These are phyloP conservation scores for Notarius lentiginosus DNA, from an alignment of 2,113 vertebrate species.

Conservation along the genomic window DNA sequence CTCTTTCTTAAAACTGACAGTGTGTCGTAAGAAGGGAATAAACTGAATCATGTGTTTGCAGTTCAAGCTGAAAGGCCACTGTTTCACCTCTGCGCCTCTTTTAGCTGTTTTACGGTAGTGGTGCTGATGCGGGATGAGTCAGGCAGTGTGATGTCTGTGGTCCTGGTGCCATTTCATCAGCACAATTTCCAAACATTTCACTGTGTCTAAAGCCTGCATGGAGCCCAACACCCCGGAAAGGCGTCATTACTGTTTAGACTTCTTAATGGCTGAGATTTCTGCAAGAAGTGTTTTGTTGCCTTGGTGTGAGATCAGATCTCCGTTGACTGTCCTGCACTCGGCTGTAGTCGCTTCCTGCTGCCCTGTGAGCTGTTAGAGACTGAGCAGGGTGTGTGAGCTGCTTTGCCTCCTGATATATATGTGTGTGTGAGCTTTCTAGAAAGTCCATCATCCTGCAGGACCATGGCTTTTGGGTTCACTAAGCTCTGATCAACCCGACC, in stretches of 20 bases:
- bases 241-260: not conserved
- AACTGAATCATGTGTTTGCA: not conserved
- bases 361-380: not conserved
- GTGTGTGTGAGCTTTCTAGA: conserved; percentile 37
- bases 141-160: conserved; percentile 82
- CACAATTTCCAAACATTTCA: conserved; percentile 58
- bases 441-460: conserved; percentile 45
- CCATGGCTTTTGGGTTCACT: conserved; percentile 63
- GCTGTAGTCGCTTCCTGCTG: not conserved
- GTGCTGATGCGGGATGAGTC: conserved; percentile 90
- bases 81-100: conserved; percentile 56
- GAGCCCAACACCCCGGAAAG: conserved; percentile 32
- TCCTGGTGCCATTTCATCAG: conserved; percentile 86
- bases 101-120: conserved; percentile 74
- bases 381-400: conserved; percentile 28
- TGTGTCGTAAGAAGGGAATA: not conserved
- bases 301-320: conserved; percentile 5
- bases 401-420: not conserved
- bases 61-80: not conserved
- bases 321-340: conserved; percentile 22
- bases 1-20: not conserved
- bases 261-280: conserved; percentile 8
- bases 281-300: not conserved
- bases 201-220: conserved; percentile 48
- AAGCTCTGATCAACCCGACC: conserved; percentile 58